Evolutionary conservation across 2,113 vertebrate species (phyloP).

Genomic region (Anas platyrhynchos): DNA sequence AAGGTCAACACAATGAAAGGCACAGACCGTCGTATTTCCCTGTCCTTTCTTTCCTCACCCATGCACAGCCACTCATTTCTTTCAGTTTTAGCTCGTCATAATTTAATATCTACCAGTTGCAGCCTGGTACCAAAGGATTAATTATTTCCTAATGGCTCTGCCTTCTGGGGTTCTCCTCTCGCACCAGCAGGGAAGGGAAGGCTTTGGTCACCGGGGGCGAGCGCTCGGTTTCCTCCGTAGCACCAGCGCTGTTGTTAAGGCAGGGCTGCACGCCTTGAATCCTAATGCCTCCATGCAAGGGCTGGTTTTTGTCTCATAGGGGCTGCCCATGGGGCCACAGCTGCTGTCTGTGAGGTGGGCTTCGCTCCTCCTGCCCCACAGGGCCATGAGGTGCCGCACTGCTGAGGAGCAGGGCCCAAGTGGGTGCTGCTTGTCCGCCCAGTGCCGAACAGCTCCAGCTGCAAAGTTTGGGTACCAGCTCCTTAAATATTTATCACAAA

Average conservation of each 20-base stretch:
- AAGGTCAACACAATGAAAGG: constrained; percentile 24
- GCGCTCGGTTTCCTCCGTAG: neutral
- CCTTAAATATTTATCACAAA: neutral
- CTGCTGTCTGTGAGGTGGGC: no score
- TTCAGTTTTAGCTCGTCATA: neutral
- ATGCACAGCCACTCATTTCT: neutral
- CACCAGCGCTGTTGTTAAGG: constrained; percentile 24
- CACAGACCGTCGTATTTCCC: neutral
- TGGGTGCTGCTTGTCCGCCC: neutral
- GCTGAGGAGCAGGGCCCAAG: neutral
- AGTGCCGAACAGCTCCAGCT: neutral
- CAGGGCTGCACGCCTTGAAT: constrained; percentile 37
- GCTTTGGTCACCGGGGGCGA: neutral
- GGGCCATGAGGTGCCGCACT: no score
- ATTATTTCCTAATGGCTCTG: constrained; percentile 39
- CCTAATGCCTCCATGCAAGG: constrained; percentile 19
- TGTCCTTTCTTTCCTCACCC: neutral
- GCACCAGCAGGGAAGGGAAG: constrained; percentile 27
- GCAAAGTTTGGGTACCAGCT: neutral
- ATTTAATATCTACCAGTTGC: constrained; percentile 28
- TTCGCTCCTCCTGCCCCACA: no score
- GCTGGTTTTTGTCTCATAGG: neutral
- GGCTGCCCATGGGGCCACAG: neutral
- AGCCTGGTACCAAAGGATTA: constrained; percentile 5
- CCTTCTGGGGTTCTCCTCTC: neutral